Evolutionary conservation across 2,797 vertebrate species (phyloP), one percentile per base, ranked within the genome.

Genomic region (Pterois miles): DNA sequence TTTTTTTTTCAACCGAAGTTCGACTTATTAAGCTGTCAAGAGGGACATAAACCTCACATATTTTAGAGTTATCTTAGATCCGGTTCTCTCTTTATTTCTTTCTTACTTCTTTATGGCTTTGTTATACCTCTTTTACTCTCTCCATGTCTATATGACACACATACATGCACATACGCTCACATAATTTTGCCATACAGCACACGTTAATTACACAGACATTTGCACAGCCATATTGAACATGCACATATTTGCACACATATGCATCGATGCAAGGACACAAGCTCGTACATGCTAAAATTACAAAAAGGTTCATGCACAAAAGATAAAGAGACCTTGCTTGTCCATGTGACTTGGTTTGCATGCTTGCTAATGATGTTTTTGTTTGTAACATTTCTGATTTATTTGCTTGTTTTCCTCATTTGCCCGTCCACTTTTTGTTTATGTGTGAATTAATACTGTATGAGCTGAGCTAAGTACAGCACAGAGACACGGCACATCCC

Each of bases 281-380:
- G 6, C n/a, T n/a, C 20, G 64, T 13, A 43, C 31, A 31, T 56
- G 33, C 22, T 25, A 57, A 53, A 46, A 67, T 11, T 11, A 73
- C 40, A 50, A 57, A 57, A 10, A n/a, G 20, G n/a, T 0, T 5
- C 16, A 27, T 50, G n/a, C n/a, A n/a, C n/a, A n/a, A n/a, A 52
- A 23, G n/a, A 52, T 23, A 58, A 13, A 31, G 40, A 60, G 14
- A 27, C 10, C 16, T 50, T 77, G 12, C 23, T 74, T 78, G 65
- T 73, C 64, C 8, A 2, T 64, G n/a, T 82, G 5, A 12, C 25
- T 72, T 54, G 6, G 14, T 84, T 69, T 88, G 90, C 87, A 88
- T 88, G 88, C 52, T 65, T 69, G 50, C 25, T 67, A 73, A 62
- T 65, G 13, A 25, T 71, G 29, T 46, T 58, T 63, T 56, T 54